Conservation (phyloP, 2,888 invertebrate genomes). For the Heteromurus nitidus region DNA sequence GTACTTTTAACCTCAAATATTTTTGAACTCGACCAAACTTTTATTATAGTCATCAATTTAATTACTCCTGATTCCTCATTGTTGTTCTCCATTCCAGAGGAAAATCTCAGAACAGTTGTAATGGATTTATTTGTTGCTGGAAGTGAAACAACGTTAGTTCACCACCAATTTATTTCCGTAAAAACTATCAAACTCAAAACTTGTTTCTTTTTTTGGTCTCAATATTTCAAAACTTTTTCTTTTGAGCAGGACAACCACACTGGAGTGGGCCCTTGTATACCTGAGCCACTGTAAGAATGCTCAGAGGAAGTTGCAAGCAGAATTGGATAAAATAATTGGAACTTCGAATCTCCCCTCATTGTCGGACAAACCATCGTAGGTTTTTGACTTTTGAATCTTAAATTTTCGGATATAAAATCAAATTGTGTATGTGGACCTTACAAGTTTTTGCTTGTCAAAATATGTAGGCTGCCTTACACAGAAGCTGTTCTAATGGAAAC, state of each 20-base stretch:
- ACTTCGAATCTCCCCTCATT: background rate
- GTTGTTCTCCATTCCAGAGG: background rate
- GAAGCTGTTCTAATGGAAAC: background rate
- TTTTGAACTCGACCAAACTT: background rate
- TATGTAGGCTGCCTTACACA: slow-evolving; percentile 6
- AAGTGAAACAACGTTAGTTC: background rate
- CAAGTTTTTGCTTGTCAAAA: too few species aligned
- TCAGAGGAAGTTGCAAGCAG: background rate
- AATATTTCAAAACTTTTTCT: background rate
- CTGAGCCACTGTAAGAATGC: background rate
- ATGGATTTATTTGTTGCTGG: background rate
- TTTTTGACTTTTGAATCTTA: background rate
- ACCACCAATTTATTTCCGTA: too few species aligned
- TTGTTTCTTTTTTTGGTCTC: background rate
- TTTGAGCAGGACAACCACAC: background rate
- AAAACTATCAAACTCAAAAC: background rate
- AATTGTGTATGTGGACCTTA: background rate
- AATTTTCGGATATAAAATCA: background rate
- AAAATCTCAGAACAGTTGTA: background rate
- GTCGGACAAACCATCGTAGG: background rate
- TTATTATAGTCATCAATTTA: background rate
- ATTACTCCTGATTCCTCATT: background rate
- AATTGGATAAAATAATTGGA: background rate
- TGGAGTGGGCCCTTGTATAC: background rate
- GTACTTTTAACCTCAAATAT: background rate